Evolutionary conservation across 2,113 vertebrate genomes (phyloP), one percentile per base, ranked within the genome.

Genomic region (Pampusana beccarii): DNA sequence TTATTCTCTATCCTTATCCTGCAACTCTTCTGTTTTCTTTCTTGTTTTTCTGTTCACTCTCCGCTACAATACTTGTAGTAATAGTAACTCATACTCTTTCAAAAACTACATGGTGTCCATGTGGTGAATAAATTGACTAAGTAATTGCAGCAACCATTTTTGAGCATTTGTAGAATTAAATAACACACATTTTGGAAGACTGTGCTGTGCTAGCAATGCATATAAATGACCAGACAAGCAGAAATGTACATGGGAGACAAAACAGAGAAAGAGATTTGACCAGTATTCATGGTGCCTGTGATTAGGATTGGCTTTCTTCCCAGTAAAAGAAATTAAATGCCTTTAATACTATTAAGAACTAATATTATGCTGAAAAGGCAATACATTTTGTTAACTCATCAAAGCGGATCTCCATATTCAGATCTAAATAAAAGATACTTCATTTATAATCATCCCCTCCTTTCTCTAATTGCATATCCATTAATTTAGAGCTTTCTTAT

Each of bases 291-390:
- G 2, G 21, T 53, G 66, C 11, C 44, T 57, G 11, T 82, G 44
- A 81, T 81, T 69, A 87, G 34, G 53, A 61, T 8, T 95, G 78
- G 70, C 84, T 78, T 87, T 87, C 57, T 91, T 95, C 65, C 78
- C 70, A 88, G 86, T 18, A 50, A 75, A 53, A 94, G 61, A 72
- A 88, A 73, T 91, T 33, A 96, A 90, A 91, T 82, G 34, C 8
- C 13, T 85, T 85, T 94, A 95, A 86, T 48, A 26, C 36, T 69
- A 88, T 77, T 87, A 85, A 60, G 46, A 72, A 58, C 11, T 8
- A 75, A 67, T 80, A 61, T 23, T 75, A 36, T 65, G 36, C n/a
- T 95, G 87, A 91, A 92, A 86, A 93, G 15, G 58, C 54, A 97
- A 73, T 80, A 72, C 1, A 54, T 91, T 94, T 79, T 75, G 31